phyloP scores from a whole-genome alignment of 2,113 vertebrate genomes.

The Cyprinodon brontotheroides region DNA sequence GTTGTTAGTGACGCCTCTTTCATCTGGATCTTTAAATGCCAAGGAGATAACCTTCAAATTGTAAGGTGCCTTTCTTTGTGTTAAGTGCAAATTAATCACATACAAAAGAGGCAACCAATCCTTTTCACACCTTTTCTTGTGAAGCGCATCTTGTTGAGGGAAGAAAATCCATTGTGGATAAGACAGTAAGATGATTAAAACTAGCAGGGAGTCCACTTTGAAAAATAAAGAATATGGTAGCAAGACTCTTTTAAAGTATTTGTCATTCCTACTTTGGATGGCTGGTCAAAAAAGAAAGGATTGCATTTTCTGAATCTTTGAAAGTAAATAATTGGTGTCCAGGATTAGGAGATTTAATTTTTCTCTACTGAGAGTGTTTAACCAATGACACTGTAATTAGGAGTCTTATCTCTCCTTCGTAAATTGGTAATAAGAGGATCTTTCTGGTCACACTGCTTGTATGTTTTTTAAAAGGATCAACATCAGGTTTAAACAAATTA shows the following conservation, averaged over 20 bases:
- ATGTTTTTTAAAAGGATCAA: conserved; percentile 15
- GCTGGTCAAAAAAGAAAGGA: not conserved
- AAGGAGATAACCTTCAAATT: not conserved
- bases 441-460: not conserved
- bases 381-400: not conserved
- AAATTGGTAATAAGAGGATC: conserved; percentile 25
- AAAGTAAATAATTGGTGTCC: conserved; percentile 12
- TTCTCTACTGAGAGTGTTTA: conserved; percentile 1
- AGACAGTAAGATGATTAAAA: conserved; percentile 25
- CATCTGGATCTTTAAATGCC: no score
- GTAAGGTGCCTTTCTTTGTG: conserved; percentile 11
- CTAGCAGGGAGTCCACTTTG: conserved; percentile 3
- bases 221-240: conserved; percentile 15
- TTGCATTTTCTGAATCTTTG: not conserved
- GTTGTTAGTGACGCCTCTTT: not conserved
- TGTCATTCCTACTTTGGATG: not conserved
- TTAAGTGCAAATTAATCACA: conserved; percentile 37
- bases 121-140: conserved; percentile 20
- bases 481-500: conserved; percentile 24
- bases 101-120: conserved; percentile 7
- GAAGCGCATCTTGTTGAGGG: conserved; percentile 21
- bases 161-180: conserved; percentile 21
- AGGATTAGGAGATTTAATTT: conserved; percentile 36
- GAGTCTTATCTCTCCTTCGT: conserved; percentile 7
- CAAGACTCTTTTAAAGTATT: conserved; percentile 20